Evolutionary conservation across 2,113 vertebrate species (phyloP).

Genomic region (Passer domesticus): DNA sequence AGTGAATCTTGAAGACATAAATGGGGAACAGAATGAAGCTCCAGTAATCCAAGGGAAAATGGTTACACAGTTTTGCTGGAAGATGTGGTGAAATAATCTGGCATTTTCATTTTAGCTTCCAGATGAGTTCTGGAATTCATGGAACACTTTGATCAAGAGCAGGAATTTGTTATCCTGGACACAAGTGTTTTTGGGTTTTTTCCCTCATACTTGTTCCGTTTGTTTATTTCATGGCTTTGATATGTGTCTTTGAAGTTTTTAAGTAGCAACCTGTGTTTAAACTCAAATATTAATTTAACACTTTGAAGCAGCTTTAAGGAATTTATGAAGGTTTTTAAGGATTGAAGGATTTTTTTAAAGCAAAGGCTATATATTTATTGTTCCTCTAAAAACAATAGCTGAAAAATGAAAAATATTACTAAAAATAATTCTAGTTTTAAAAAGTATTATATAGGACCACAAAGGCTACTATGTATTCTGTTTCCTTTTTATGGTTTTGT

Average conservation of each 20-base stretch:
- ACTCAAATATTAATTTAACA: not conserved
- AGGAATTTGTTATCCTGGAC: not conserved
- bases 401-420: not conserved
- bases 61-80: not conserved
- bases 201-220: not conserved
- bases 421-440: not conserved
- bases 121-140: not conserved
- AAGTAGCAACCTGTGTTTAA: not conserved
- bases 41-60: not conserved
- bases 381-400: not conserved
- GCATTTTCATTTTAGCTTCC: not conserved
- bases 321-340: not conserved
- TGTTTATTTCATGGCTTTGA: not conserved
- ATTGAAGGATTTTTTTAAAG: not conserved
- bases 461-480: not conserved
- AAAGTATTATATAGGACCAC: not conserved
- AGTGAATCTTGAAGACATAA: not conserved
- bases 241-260: not conserved
- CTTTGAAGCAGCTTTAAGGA: not conserved
- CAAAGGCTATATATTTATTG: not conserved
- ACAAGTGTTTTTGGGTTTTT: not conserved
- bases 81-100: not conserved
- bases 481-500: not conserved
- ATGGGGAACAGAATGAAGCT: not conserved
- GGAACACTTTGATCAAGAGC: not conserved